Conservation (phyloP, 2,113 vertebrate genomes). For the Herpetotheres cachinnans region DNA sequence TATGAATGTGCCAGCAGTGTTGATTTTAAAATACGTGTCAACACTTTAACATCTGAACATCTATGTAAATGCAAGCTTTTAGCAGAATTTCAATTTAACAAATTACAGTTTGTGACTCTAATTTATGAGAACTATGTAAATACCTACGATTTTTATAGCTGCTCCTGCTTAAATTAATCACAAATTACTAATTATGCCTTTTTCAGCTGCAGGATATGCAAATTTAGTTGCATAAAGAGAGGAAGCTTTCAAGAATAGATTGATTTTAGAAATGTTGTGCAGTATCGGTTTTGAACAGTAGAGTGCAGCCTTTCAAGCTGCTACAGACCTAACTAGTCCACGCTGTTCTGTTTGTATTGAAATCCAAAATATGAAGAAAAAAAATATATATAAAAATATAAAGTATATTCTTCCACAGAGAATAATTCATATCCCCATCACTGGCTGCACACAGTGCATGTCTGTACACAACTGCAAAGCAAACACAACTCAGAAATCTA, state of each 20-base stretch:
- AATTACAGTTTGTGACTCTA: slow-evolving; percentile 74
- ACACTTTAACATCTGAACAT: slow-evolving; percentile 66
- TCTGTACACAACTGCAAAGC: not conserved
- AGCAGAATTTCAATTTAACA: slow-evolving; percentile 72
- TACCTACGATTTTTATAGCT: slow-evolving; percentile 69
- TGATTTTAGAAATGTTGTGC: not conserved
- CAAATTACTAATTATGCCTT: slow-evolving; percentile 74
- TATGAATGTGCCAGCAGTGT: slow-evolving; percentile 49
- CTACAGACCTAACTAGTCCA: not conserved
- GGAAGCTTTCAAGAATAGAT: slow-evolving; percentile 8
- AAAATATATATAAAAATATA: not conserved
- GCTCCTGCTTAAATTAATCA: slow-evolving; percentile 69
- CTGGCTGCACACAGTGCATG: not conserved
- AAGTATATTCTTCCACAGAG: not conserved
- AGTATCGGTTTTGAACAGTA: slow-evolving; percentile 4
- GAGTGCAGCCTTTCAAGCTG: slow-evolving; percentile 13
- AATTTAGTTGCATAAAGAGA: slow-evolving; percentile 54
- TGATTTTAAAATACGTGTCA: slow-evolving; percentile 61
- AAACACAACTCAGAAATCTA: not conserved
- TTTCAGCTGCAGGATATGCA: slow-evolving; percentile 67
- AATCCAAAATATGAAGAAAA: not conserved
- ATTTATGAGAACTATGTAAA: slow-evolving; percentile 77
- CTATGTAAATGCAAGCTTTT: slow-evolving; percentile 73
- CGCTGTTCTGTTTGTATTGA: not conserved
- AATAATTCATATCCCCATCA: not conserved